These are phyloP conservation scores for Habroteleia sp. DNA, from an alignment of 2,888 invertebrate genomes.

Conservation along the genomic window DNA sequence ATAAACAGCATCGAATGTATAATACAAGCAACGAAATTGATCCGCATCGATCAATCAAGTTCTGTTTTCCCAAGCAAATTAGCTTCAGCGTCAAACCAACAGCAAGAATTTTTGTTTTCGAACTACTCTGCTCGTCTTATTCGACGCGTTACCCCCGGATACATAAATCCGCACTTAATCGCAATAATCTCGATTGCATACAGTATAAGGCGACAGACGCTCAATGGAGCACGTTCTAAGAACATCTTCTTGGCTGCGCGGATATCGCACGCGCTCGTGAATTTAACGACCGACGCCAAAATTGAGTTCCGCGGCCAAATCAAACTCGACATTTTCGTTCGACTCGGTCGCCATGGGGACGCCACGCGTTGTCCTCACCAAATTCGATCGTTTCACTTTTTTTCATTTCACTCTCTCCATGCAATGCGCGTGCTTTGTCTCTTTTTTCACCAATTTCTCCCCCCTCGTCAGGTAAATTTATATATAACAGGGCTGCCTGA, in stretches of 20 bases:
- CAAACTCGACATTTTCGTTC: conserved; percentile 71
- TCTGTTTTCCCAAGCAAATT: conserved; percentile 1
- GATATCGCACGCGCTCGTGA: conserved; percentile 42
- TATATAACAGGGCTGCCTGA: conserved; percentile 23
- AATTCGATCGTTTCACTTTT: conserved; percentile 30
- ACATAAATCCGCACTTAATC: conserved; percentile 52
- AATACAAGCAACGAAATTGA: too few species aligned
- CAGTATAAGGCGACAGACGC: conserved; percentile 54
- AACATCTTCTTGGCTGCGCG: conserved; percentile 29
- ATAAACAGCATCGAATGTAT: too few species aligned
- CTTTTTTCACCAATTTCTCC: too few species aligned
- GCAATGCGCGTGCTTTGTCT: too few species aligned
- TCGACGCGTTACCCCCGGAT: conserved; percentile 33
- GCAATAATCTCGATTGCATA: conserved; percentile 44
- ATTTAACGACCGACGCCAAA: conserved; percentile 63
- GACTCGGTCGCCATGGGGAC: conserved; percentile 68
- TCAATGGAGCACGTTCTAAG: conserved; percentile 53
- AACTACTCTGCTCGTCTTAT: conserved; percentile 27
- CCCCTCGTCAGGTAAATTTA: conserved; percentile 34
- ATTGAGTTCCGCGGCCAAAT: conserved; percentile 66
- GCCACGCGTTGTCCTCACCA: conserved; percentile 67
- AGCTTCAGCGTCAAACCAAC: conserved; percentile 18
- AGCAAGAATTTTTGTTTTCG: conserved; percentile 21
- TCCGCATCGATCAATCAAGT: conserved; percentile 7
- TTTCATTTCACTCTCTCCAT: too few species aligned